These are phyloP conservation scores for Melanostoma scalare DNA, from an alignment of 2,888 invertebrate genomes.

Conservation along the genomic window DNA sequence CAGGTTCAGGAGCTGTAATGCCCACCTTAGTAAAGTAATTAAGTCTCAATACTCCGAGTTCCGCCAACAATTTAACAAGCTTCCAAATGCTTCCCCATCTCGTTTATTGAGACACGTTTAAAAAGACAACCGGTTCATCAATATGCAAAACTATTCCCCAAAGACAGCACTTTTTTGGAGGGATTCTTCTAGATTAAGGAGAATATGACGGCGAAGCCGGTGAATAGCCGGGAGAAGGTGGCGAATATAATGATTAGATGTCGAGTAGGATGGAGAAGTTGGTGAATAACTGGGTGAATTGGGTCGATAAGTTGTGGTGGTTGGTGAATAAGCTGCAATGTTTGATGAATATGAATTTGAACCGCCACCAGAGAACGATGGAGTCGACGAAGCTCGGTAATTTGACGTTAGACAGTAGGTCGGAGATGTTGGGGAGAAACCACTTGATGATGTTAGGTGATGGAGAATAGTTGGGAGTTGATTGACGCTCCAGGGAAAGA, in stretches of 20 bases:
- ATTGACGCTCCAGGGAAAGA: conserved; percentile 85
- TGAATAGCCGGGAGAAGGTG: conserved; percentile 89
- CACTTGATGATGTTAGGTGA: conserved; percentile 91
- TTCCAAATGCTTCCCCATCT: no score
- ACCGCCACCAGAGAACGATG: conserved; percentile 84
- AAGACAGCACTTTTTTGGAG: conserved; percentile 86
- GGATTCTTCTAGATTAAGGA: conserved; percentile 86
- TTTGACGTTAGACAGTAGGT: conserved; percentile 86
- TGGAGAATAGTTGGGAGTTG: conserved; percentile 90
- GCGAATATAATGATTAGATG: conserved; percentile 90
- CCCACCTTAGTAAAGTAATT: no score
- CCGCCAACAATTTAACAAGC: no score
- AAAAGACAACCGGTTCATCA: no score
- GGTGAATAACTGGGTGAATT: conserved; percentile 92
- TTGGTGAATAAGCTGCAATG: conserved; percentile 87
- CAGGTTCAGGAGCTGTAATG: no score
- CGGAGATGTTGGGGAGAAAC: conserved; percentile 92
- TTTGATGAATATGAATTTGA: conserved; percentile 84
- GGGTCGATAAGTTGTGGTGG: conserved; percentile 90
- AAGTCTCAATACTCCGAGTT: no score
- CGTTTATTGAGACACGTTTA: no score
- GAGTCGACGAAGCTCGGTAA: conserved; percentile 87
- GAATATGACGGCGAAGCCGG: conserved; percentile 87
- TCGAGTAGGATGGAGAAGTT: conserved; percentile 90
- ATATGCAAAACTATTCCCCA: no score